These are phyloP conservation scores for Syngnathus typhle DNA, from an alignment of 2,113 vertebrate species.

Conservation along the genomic window DNA sequence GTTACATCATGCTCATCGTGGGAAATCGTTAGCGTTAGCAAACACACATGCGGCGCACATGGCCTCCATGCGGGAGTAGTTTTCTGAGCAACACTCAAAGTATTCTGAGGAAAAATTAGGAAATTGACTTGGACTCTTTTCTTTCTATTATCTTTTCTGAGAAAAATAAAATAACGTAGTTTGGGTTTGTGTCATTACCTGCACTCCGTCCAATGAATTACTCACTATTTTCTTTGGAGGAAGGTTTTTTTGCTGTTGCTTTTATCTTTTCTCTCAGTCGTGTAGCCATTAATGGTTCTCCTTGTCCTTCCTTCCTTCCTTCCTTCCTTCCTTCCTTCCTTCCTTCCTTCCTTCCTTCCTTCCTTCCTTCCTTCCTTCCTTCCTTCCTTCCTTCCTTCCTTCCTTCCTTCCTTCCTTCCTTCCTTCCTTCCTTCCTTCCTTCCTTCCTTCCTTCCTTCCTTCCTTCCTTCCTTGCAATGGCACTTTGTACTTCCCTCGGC, in stretches of 20 bases:
- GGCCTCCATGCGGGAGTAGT: conserved; percentile 13
- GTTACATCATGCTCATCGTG: conserved; percentile 32
- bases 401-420: too few species aligned
- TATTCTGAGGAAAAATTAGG: too few species aligned
- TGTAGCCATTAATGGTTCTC: conserved; percentile 42
- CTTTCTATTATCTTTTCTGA: too few species aligned
- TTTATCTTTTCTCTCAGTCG: background rate
- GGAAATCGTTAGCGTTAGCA: conserved; percentile 28
- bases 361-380: too few species aligned
- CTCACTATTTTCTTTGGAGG: conserved; percentile 48
- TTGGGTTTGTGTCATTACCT: conserved; percentile 32
- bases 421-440: too few species aligned
- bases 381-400: too few species aligned
- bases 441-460: too few species aligned
- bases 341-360: too few species aligned
- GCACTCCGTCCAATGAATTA: conserved; percentile 43
- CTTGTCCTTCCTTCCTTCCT: conserved; percentile 18
- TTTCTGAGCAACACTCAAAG: too few species aligned
- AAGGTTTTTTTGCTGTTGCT: conserved; percentile 33
- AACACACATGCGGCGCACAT: conserved; percentile 2
- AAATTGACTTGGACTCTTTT: too few species aligned
- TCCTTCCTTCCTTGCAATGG: conserved; percentile 14
- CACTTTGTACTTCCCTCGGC: conserved; percentile 32
- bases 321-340: too few species aligned
- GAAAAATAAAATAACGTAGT: too few species aligned